These are phyloP conservation scores for Phorcus lineatus DNA, from an alignment of 2,888 invertebrate genomes.

Conservation along the genomic window DNA sequence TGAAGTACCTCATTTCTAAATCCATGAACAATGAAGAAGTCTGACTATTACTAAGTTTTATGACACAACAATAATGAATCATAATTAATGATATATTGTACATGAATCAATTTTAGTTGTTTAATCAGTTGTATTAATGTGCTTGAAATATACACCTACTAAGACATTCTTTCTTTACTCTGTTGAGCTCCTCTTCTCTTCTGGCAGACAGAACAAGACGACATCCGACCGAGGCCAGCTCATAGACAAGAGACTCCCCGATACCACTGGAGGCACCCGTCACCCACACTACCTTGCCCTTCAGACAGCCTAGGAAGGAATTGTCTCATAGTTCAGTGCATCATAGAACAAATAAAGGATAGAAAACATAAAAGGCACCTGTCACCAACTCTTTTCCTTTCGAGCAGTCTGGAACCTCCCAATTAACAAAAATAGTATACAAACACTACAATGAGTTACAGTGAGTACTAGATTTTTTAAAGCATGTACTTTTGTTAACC, in stretches of 20 bases:
- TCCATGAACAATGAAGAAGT: no score
- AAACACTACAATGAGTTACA: no score
- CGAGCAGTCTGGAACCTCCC: conserved; percentile 76
- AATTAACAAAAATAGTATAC: no score
- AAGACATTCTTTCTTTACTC: conserved; percentile 59
- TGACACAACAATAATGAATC: no score
- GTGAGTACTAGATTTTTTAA: no score
- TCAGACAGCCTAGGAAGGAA: conserved; percentile 76
- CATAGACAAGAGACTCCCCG: conserved; percentile 84
- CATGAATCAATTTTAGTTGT: no score
- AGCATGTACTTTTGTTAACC: no score
- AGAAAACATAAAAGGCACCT: not conserved
- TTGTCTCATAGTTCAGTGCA: not conserved
- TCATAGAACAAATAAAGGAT: not conserved
- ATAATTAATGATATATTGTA: no score
- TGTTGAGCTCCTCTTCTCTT: conserved; percentile 54
- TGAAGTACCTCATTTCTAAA: no score
- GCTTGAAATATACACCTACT: conserved; percentile 36
- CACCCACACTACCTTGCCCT: conserved; percentile 87
- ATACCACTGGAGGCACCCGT: conserved; percentile 91
- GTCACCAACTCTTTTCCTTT: conserved; percentile 81
- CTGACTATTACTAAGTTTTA: no score
- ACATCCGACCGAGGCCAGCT: conserved; percentile 67
- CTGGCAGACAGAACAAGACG: conserved; percentile 60
- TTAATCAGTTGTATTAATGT: no score